phyloP scores from a whole-genome alignment of 1,140 invertebrate species.

The Prorops nasuta region DNA sequence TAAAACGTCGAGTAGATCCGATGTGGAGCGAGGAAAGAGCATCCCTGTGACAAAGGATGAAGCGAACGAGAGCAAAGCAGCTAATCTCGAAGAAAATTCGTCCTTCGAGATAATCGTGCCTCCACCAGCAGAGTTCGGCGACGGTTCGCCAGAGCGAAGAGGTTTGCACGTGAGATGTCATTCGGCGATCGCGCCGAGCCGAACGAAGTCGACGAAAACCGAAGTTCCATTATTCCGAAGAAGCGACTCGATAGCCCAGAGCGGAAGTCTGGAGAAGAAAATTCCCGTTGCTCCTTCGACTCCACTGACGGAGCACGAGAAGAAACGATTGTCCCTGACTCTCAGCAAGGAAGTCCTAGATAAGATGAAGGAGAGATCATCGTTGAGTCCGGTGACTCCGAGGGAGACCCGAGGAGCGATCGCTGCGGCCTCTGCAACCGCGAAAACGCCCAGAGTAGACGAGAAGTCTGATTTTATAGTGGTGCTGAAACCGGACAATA shows the following conservation, averaged over 20 bases:
- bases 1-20: constrained; percentile 22
- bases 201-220: neutral
- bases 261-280: constrained; percentile 22
- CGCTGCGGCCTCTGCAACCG: constrained; percentile 57
- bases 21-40: constrained; percentile 49
- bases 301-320: constrained; percentile 63
- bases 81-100: neutral
- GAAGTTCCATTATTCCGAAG: constrained; percentile 27
- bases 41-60: constrained; percentile 1
- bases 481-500: constrained; percentile 53
- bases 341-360: constrained; percentile 72
- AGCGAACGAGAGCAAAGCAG: neutral
- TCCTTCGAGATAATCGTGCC: constrained; percentile 66
- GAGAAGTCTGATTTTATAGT: constrained; percentile 54
- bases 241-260: constrained; percentile 40
- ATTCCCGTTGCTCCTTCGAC: constrained; percentile 8
- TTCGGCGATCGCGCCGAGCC: constrained; percentile 54
- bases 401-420: constrained; percentile 67
- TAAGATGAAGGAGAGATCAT: constrained; percentile 57
- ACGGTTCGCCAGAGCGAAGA: constrained; percentile 35
- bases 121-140: constrained; percentile 34
- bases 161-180: constrained; percentile 69
- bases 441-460: constrained; percentile 31
- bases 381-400: constrained; percentile 56
- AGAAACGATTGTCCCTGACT: constrained; percentile 69